These are phyloP conservation scores for Epizoanthus scotinus DNA, from an alignment of 92 coral and sea anemone species.

Conservation along the genomic window DNA sequence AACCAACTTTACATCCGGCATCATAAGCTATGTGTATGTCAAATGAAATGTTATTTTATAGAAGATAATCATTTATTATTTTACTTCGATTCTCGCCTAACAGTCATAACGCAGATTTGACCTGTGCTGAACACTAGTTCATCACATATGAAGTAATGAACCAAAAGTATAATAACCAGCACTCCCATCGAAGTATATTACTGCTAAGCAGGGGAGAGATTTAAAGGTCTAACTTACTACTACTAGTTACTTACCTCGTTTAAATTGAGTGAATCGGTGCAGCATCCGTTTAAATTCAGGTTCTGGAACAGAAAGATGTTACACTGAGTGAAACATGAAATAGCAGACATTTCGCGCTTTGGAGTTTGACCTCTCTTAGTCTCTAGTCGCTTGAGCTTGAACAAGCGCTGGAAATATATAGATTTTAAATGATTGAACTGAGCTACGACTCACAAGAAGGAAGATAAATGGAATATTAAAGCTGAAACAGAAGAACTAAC, in stretches of 20 bases:
- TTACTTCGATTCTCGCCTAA: no score
- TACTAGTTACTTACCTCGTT: constrained; percentile 45
- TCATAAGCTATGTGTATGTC: no score
- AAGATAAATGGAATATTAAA: no score
- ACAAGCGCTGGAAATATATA: neutral
- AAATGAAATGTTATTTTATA: no score
- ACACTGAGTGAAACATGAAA: neutral
- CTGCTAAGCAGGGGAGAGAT: no score
- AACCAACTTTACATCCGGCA: no score
- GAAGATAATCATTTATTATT: no score
- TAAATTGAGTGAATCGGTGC: constrained; percentile 15
- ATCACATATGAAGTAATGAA: no score
- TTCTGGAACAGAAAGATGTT: constrained; percentile 9
- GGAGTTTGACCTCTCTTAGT: neutral
- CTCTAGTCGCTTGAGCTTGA: neutral
- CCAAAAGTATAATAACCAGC: no score
- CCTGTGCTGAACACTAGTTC: no score
- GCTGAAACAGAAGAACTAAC: neutral
- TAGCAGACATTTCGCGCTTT: neutral
- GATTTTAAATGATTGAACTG: neutral
- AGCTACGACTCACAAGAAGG: neutral
- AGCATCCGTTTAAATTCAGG: constrained; percentile 41
- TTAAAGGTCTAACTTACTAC: neutral
- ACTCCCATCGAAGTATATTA: no score
- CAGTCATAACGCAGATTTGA: no score